phyloP scores from a whole-genome alignment of 2,797 vertebrate genomes.

The Nyctibius grandis region DNA sequence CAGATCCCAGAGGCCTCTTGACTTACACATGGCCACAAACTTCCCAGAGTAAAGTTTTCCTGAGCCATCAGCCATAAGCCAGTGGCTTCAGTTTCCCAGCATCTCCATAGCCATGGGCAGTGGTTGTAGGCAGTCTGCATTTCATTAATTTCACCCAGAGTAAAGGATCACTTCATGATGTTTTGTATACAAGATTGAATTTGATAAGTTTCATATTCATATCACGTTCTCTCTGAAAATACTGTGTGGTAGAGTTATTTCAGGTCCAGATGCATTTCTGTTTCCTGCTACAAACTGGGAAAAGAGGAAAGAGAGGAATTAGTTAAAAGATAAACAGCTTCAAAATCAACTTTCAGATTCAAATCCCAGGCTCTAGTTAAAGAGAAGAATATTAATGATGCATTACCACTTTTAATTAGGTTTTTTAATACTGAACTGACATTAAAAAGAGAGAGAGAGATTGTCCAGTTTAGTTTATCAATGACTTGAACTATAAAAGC shows the following conservation, averaged over 20 bases:
- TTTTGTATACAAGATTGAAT: not conserved
- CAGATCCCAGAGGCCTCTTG: not conserved
- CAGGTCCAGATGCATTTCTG: not conserved
- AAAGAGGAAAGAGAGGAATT: not conserved
- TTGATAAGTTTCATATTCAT: not conserved
- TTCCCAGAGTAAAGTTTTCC: not conserved
- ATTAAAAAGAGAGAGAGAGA: not conserved
- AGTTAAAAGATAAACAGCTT: not conserved
- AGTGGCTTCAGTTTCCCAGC: not conserved
- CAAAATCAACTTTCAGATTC: not conserved
- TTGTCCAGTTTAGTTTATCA: not conserved
- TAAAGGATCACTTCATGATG: not conserved
- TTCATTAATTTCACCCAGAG: not conserved
- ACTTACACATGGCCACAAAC: not conserved
- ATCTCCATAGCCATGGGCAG: not conserved
- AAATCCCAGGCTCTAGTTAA: not conserved
- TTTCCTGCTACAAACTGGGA: not conserved
- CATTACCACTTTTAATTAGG: not conserved
- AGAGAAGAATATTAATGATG: not conserved
- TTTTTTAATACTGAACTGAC: not conserved
- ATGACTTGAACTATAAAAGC: not conserved
- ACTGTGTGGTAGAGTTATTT: not conserved
- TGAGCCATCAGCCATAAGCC: not conserved
- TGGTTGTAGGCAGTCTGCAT: not conserved
- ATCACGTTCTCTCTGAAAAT: not conserved